Evolutionary conservation across 2,888 invertebrate species (phyloP).

Genomic region (Eucriotettix oculatus): DNA sequence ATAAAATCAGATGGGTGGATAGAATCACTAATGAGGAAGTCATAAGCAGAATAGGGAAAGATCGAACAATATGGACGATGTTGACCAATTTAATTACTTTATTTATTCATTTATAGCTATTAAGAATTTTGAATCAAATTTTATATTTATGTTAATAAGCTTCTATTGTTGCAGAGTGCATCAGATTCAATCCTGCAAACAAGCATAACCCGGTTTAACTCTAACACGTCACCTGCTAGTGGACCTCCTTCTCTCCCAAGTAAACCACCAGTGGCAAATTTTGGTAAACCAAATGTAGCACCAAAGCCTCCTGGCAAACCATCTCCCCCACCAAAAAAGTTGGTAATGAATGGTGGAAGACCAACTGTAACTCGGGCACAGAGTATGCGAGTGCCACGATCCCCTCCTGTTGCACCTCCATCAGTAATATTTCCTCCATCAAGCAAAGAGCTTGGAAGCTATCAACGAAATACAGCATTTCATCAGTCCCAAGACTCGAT

Average conservation of each 20-base stretch:
- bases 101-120: no score
- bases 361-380: slow-evolving; percentile 53
- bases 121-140: no score
- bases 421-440: slow-evolving; percentile 20
- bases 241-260: slow-evolving; percentile 12
- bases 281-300: slow-evolving; percentile 69
- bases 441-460: slow-evolving; percentile 6
- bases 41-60: no score
- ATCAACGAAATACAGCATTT: slow-evolving; percentile 19
- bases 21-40: no score
- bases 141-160: no score
- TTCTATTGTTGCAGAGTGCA: slow-evolving; percentile 31
- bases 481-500: slow-evolving; percentile 37
- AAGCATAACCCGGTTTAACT: background rate
- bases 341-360: slow-evolving; percentile 29
- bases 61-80: no score
- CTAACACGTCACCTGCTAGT: background rate
- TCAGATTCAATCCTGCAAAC: slow-evolving; percentile 35
- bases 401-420: slow-evolving; percentile 36
- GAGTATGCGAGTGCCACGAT: slow-evolving; percentile 70
- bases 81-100: no score
- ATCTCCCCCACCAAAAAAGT: slow-evolving; percentile 48
- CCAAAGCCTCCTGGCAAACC: slow-evolving; percentile 64
- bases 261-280: slow-evolving; percentile 32
- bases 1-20: no score